phyloP scores from a whole-genome alignment of 2,888 invertebrate species.

The Adineta ricciae region DNA sequence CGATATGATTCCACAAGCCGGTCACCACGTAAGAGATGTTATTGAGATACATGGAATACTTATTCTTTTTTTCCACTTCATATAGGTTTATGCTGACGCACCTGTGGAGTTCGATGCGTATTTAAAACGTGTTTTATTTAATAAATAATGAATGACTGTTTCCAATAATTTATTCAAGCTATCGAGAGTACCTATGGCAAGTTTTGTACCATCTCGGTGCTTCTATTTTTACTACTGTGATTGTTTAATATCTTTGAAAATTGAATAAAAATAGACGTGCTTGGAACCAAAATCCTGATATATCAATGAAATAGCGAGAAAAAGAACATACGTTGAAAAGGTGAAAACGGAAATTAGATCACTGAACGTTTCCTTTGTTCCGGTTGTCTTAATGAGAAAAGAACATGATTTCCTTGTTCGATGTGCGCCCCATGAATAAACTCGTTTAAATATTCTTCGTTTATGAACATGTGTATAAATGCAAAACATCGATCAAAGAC shows the following conservation, averaged over 20 bases:
- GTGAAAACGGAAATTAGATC: too few species aligned
- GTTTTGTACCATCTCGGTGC: neutral
- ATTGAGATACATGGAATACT: too few species aligned
- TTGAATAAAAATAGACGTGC: neutral
- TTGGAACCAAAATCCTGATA: too few species aligned
- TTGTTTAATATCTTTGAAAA: neutral
- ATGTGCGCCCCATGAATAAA: neutral
- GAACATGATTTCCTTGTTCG: neutral
- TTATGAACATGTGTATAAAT: too few species aligned
- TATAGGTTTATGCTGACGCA: neutral
- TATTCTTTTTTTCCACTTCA: neutral
- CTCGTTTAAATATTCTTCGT: too few species aligned
- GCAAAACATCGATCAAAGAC: too few species aligned
- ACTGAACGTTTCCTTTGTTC: neutral
- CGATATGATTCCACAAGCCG: conserved; percentile 54
- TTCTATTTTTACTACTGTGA: neutral
- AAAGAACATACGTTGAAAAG: too few species aligned
- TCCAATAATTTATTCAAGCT: neutral
- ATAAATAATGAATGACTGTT: neutral
- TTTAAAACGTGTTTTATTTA: neutral
- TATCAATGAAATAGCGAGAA: too few species aligned
- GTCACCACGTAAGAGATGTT: conserved; percentile 79
- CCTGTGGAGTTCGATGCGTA: neutral
- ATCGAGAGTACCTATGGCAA: neutral
- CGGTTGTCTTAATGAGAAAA: neutral